phyloP scores from a whole-genome alignment of 2,888 invertebrate genomes.

The Drosophila peninsularis region DNA sequence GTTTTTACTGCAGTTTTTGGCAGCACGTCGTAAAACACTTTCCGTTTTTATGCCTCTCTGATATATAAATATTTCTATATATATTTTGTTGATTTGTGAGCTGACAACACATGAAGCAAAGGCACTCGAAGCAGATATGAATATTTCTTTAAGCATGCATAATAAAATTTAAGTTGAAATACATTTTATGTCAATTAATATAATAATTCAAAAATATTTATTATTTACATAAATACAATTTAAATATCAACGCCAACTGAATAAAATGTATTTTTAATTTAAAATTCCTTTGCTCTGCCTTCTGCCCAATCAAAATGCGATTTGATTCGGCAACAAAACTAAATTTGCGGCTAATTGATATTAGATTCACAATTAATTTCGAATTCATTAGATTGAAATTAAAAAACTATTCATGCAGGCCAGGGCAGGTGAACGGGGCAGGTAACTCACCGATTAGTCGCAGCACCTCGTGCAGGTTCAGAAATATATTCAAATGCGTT shows the following conservation, averaged over 20 bases:
- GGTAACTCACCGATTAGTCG: conserved; percentile 82
- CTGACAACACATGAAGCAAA: conserved; percentile 9
- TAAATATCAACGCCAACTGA: not conserved
- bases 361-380: conserved; percentile 20
- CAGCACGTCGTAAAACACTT: conserved; percentile 71
- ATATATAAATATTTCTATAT: not conserved
- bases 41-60: conserved; percentile 44
- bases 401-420: conserved; percentile 14
- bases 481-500: conserved; percentile 82
- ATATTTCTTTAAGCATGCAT: not conserved
- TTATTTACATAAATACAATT: not conserved
- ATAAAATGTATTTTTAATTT: not conserved
- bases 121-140: not conserved
- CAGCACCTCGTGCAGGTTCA: conserved; percentile 83
- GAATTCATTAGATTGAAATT: conserved; percentile 17
- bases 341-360: conserved; percentile 39
- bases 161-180: not conserved
- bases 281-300: not conserved
- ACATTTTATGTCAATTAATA: not conserved
- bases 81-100: conserved; percentile 17
- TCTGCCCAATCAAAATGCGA: conserved; percentile 17
- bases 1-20: conserved; percentile 36
- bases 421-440: too few species aligned
- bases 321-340: conserved; percentile 6
- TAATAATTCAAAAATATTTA: not conserved